Evolutionary conservation across 2,888 invertebrate genomes (phyloP).

Genomic region (Eupithecia abbreviata): DNA sequence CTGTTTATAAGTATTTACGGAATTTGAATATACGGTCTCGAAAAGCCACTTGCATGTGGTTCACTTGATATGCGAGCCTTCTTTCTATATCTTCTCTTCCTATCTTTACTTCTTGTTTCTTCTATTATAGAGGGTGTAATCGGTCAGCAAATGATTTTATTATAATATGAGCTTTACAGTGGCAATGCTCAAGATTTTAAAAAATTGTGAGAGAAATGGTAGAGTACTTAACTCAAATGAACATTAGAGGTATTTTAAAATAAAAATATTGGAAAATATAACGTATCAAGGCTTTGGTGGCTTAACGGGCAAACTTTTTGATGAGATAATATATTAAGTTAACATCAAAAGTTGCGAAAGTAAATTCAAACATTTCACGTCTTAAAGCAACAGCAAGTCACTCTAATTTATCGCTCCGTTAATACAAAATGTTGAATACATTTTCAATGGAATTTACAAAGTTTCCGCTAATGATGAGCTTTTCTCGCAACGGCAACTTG

Average conservation of each 20-base stretch:
- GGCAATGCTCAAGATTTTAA: background rate
- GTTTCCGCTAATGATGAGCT: conserved; percentile 33
- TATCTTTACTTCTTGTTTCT: conserved; percentile 24
- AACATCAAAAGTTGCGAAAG: conserved; percentile 1
- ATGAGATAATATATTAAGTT: conserved; percentile 2
- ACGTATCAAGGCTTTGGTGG: background rate
- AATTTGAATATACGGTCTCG: conserved; percentile 63
- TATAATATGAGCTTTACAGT: background rate
- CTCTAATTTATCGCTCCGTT: conserved; percentile 29
- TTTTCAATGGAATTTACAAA: conserved; percentile 35
- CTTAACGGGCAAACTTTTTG: background rate
- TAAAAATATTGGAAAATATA: background rate
- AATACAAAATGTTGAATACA: conserved; percentile 31
- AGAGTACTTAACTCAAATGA: background rate
- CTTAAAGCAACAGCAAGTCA: conserved; percentile 16
- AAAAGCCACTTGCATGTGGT: conserved; percentile 76
- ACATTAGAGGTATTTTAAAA: background rate
- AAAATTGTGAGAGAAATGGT: background rate
- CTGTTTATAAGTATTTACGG: conserved; percentile 61
- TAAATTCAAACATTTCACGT: conserved; percentile 11
- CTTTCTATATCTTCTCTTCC: conserved; percentile 30
- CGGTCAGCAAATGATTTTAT: conserved; percentile 37
- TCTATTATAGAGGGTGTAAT: conserved; percentile 26
- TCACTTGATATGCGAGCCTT: conserved; percentile 32
- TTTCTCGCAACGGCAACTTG: conserved; percentile 28